These are phyloP conservation scores for Synanthedon vespiformis DNA, from an alignment of 2,888 invertebrate genomes.

Conservation along the genomic window DNA sequence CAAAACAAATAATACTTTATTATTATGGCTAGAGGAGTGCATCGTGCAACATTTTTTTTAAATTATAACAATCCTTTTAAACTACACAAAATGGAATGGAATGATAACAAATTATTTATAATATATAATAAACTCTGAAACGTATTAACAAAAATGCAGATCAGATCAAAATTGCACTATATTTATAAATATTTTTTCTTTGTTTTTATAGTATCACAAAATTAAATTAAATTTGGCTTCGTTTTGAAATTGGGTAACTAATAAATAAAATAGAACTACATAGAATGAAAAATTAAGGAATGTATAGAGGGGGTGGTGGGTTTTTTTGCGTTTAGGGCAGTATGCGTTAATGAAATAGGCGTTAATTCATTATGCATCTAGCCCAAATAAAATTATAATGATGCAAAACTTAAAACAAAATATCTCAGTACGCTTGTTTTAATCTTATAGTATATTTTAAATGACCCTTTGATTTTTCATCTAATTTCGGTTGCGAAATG, in stretches of 20 bases:
- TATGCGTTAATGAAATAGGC: too few species aligned
- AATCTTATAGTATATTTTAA: conserved; percentile 59
- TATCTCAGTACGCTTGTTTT: conserved; percentile 43
- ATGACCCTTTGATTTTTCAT: conserved; percentile 31
- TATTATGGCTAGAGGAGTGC: conserved; percentile 18
- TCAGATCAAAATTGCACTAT: conserved; percentile 51
- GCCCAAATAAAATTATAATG: background rate
- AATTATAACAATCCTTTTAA: conserved; percentile 1
- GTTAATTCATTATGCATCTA: background rate
- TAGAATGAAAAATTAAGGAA: conserved; percentile 26
- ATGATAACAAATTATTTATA: conserved; percentile 23
- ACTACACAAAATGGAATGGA: conserved; percentile 46
- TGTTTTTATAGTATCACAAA: conserved; percentile 52
- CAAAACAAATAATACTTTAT: conserved; percentile 12
- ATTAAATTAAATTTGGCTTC: conserved; percentile 53
- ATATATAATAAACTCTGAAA: conserved; percentile 33
- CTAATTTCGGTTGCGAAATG: conserved; percentile 45
- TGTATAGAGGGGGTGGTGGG: background rate
- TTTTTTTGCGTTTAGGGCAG: too few species aligned
- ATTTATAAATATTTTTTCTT: conserved; percentile 25
- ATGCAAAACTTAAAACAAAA: conserved; percentile 14
- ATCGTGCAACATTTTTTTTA: conserved; percentile 4
- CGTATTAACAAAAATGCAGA: conserved; percentile 42
- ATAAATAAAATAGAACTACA: conserved; percentile 24
- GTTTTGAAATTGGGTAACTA: conserved; percentile 42